These are phyloP conservation scores for Caiman crocodilus DNA, from an alignment of 2,797 vertebrate species.

Conservation along the genomic window DNA sequence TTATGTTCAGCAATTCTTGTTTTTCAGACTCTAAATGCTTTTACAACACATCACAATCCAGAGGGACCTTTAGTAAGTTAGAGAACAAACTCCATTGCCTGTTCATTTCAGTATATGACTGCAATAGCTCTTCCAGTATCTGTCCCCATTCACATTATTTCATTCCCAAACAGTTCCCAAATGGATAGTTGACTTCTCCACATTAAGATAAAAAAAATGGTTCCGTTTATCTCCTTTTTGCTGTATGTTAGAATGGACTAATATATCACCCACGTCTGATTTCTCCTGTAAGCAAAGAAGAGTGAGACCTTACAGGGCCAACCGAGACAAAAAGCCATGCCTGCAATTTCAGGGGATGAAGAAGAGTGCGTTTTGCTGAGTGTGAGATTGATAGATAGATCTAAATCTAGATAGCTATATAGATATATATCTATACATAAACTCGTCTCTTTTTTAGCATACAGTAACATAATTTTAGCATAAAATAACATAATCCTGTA, in stretches of 20 bases:
- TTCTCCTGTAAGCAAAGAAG: neutral
- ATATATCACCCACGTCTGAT: neutral
- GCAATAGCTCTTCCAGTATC: neutral
- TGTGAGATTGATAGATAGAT: neutral
- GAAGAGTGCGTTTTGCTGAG: neutral
- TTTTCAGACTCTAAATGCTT: neutral
- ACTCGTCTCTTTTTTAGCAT: no score
- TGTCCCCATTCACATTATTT: neutral
- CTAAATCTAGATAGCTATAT: neutral
- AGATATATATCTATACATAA: no score
- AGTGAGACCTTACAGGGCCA: neutral
- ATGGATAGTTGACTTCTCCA: neutral
- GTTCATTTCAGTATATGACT: neutral
- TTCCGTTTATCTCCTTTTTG: neutral
- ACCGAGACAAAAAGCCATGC: neutral
- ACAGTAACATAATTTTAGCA: no score
- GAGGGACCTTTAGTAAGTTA: neutral
- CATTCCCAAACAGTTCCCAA: neutral
- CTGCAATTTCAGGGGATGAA: no score
- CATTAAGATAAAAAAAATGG: neutral
- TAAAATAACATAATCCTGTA: no score
- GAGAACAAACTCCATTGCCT: neutral
- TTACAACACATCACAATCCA: neutral
- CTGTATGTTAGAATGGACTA: neutral
- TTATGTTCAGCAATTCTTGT: rapidly evolving